These are phyloP conservation scores for Passerculus sandwichensis DNA, from an alignment of 2,797 vertebrate species.

Conservation along the genomic window DNA sequence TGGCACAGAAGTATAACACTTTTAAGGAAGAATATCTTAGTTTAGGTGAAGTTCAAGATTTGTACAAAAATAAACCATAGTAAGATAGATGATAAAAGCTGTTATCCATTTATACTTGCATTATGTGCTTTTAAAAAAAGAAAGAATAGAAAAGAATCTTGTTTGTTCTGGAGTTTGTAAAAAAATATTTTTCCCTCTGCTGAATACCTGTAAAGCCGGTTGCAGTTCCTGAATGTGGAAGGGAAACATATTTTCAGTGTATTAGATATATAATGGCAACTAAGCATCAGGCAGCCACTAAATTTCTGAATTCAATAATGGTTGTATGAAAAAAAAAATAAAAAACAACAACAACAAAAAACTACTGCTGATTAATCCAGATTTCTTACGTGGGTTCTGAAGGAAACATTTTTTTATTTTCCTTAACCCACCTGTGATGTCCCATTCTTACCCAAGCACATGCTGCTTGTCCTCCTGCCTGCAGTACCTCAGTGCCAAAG, in stretches of 20 bases:
- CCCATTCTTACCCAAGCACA: background rate
- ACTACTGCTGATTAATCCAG: background rate
- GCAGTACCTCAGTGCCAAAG: background rate
- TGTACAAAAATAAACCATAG: background rate
- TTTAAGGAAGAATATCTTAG: background rate
- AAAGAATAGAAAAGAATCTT: background rate
- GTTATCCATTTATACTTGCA: background rate
- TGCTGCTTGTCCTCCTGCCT: background rate
- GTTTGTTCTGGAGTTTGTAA: background rate
- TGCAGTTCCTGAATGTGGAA: background rate
- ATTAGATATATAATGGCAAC: background rate
- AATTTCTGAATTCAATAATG: background rate
- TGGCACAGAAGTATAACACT: background rate
- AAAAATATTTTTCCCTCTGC: fast-evolving
- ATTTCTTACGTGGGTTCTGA: background rate
- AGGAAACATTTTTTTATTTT: background rate
- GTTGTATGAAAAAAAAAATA: background rate
- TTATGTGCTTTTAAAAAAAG: background rate
- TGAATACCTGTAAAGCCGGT: background rate
- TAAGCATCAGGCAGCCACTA: background rate
- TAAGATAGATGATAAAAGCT: background rate
- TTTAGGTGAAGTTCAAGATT: background rate
- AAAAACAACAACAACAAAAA: background rate
- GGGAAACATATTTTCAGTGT: background rate
- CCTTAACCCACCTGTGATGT: background rate